Evolutionary conservation across 2,113 vertebrate genomes (phyloP).

Genomic region (Phainopepla nitens): DNA sequence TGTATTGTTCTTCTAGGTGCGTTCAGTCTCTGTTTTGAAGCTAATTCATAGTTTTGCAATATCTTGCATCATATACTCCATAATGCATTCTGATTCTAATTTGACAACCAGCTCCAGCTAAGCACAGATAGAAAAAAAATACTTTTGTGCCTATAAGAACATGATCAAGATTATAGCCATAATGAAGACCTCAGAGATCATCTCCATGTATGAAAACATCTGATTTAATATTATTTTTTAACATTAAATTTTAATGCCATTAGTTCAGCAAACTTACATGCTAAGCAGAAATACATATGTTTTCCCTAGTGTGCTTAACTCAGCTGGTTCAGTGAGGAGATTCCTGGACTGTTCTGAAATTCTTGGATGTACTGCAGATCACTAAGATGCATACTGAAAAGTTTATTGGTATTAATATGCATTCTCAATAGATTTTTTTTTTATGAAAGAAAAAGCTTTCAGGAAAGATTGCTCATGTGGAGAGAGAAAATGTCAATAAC

Average conservation of each 20-base stretch:
- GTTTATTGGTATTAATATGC: neutral
- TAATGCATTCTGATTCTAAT: neutral
- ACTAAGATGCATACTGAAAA: neutral
- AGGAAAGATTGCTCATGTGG: neutral
- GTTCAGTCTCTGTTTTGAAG: neutral
- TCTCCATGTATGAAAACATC: neutral
- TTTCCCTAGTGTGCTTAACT: neutral
- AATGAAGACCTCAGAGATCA: neutral
- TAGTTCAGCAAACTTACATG: neutral
- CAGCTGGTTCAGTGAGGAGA: neutral
- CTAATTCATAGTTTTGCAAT: neutral
- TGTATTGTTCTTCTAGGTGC: neutral
- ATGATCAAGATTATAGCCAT: neutral
- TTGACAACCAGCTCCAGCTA: neutral
- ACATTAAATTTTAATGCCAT: neutral
- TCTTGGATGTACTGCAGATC: neutral
- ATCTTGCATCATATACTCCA: neutral
- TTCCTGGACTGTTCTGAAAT: neutral
- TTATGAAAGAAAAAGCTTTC: neutral
- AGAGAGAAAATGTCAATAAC: conserved; percentile 13
- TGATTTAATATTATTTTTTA: neutral
- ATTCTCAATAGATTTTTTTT: neutral
- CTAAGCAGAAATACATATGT: neutral
- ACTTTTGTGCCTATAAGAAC: neutral
- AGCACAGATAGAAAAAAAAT: neutral